Conservation (phyloP, 2,797 vertebrate genomes). For the Crax fasciolata region DNA sequence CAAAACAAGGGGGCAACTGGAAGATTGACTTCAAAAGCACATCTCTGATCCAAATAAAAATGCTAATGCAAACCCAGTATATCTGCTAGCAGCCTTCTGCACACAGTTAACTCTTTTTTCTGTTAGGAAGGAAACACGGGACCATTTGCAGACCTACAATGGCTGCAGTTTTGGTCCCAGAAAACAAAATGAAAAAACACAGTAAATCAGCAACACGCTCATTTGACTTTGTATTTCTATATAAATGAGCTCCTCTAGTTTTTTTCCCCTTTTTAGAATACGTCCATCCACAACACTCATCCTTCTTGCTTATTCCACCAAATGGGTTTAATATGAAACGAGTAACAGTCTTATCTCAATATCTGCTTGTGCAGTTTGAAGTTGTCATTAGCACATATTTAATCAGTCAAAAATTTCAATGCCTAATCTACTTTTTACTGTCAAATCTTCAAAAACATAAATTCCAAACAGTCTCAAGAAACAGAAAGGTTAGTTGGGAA, state of each 20-base stretch:
- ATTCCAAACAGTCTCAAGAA: constrained; percentile 33
- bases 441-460: constrained; percentile 16
- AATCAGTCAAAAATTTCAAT: constrained; percentile 8
- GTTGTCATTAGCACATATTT: constrained; percentile 32
- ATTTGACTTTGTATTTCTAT: not conserved
- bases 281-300: not conserved
- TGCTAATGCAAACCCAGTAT: not conserved
- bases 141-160: not conserved
- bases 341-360: constrained; percentile 20
- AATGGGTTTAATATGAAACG: constrained; percentile 9
- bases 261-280: not conserved
- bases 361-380: constrained; percentile 10
- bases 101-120: not conserved
- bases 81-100: not conserved
- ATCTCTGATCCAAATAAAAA: not conserved
- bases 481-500: constrained; percentile 61
- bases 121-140: not conserved
- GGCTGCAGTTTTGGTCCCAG: not conserved
- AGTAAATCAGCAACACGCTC: not conserved
- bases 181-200: not conserved
- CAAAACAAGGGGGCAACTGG: not conserved
- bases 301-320: constrained; percentile 1
- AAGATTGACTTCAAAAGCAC: not conserved
- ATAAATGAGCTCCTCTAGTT: not conserved
- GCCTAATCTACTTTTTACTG: not conserved